Evolutionary conservation across 2,797 vertebrate genomes (phyloP), one percentile per base, ranked within the genome.

Genomic region (Dendrocincla tyrannina): DNA sequence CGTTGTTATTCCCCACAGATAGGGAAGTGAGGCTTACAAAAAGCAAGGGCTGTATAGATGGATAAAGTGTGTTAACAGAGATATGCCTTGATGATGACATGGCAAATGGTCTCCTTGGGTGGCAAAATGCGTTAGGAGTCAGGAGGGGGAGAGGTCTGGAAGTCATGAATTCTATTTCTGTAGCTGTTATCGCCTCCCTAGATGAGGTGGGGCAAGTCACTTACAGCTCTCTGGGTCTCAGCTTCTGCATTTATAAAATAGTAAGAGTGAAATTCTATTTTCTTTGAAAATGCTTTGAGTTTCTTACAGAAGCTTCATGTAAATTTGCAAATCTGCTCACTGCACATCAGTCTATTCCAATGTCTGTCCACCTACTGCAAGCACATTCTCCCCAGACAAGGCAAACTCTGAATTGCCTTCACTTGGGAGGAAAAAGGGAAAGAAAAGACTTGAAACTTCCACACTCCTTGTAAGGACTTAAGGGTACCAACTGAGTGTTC

Each of bases 91-190:
- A 95, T 55, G 89, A 86, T 94, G 95, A 97, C 93, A 93, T 17
- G 77, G 85, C 74, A 87, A 93, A 69, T n/a, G 23, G 59, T 91
- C 83, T 52, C 72, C 95, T 85, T 88, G 64, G 91, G 94, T 84
- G 69, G 85, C 37, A 94, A 90, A 93, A 95, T 70, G 63, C n/a
- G 10, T 55, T 52, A 70, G 60, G 17, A 64, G 77, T 69, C 41
- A 76, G 75, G 85, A 88, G n/a, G n/a, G 68, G 44, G 19, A 82
- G 76, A 93, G 77, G 76, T 86, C 89, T 94, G 94, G 91, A 88
- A 95, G 82, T 53, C 52, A 82, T 20, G 44, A 59, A 47, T 90
- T 91, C 93, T 95, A 96, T 96, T 96, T 95, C 88, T 95, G 95
- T 91, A 79, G 55, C 68, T 88, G 93, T 95, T 97, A 95, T 82